Percentiles rank a stretch among this genome's conserved stretches.
Evolutionary conservation across 2,888 invertebrate species (phyloP).

Genomic region (Herminia tarsipennalis): DNA sequence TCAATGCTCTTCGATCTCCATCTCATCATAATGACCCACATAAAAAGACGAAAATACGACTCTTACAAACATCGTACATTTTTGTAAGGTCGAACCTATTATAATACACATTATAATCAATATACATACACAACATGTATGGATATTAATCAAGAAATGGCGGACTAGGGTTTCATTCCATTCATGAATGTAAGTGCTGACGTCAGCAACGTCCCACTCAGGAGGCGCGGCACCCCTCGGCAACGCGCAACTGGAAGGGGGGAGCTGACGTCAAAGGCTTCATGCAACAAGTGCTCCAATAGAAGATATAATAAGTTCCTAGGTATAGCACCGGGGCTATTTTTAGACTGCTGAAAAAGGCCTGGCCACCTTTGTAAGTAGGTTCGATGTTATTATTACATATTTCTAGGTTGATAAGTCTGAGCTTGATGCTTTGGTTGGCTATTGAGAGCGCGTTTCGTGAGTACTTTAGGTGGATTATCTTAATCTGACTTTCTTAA

Average conservation of each 20-base stretch:
- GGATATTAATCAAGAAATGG: slow-evolving; percentile 49
- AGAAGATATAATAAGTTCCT: slow-evolving; percentile 63
- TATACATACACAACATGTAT: slow-evolving; percentile 27
- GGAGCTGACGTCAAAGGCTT: slow-evolving; percentile 77
- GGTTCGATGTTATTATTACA: slow-evolving; percentile 20
- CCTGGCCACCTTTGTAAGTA: slow-evolving; percentile 33
- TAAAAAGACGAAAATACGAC: neutral
- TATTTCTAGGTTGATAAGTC: slow-evolving; percentile 9
- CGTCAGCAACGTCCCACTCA: slow-evolving; percentile 71
- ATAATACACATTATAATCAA: slow-evolving; percentile 23
- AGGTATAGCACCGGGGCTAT: slow-evolving; percentile 65
- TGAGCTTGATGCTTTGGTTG: neutral
- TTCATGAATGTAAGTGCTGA: slow-evolving; percentile 78
- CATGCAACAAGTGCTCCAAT: slow-evolving; percentile 79
- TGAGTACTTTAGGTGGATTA: too few relatives aligned
- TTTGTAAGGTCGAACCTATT: slow-evolving; percentile 17
- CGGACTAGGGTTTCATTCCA: slow-evolving; percentile 69
- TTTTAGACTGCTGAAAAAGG: slow-evolving; percentile 68
- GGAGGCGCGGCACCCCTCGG: slow-evolving; percentile 65
- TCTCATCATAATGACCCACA: slow-evolving; percentile 4
- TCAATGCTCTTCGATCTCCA: too few relatives aligned
- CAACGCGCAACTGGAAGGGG: slow-evolving; percentile 55
- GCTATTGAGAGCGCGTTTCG: neutral
- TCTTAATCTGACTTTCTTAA: too few relatives aligned
- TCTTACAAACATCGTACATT: neutral